A percentile compares a stretch with the other conserved stretches of the same genome.
phyloP scores from a whole-genome alignment of 1,140 invertebrate genomes.

The Belonocnema kinseyi region DNA sequence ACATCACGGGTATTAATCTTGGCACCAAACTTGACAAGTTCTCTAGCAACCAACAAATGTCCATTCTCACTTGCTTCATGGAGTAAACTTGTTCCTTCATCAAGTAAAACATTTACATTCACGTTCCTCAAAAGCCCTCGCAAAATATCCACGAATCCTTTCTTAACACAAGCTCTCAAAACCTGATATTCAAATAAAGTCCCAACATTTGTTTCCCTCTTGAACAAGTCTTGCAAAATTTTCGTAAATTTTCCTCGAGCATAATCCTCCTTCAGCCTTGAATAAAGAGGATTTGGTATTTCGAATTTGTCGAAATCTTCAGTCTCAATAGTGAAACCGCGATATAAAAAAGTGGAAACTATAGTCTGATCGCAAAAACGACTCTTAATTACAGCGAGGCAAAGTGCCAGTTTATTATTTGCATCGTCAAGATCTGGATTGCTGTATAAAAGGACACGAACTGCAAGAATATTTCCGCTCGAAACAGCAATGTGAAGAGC shows the following conservation, averaged over 20 bases:
- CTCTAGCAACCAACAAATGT: constrained; percentile 11
- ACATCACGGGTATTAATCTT: constrained; percentile 40
- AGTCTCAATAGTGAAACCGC: background rate
- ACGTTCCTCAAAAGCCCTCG: constrained; percentile 39
- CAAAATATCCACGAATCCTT: constrained; percentile 35
- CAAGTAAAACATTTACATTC: background rate
- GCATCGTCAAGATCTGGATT: background rate
- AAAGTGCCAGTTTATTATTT: background rate
- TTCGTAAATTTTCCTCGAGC: background rate
- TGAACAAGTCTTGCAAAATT: background rate
- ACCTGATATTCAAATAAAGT: background rate
- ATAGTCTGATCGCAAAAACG: background rate
- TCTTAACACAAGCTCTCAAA: constrained; percentile 35
- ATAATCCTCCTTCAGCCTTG: background rate
- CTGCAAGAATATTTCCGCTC: background rate
- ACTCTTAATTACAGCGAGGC: background rate
- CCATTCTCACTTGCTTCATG: constrained; percentile 14
- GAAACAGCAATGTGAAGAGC: background rate
- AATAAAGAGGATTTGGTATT: background rate
- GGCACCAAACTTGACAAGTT: constrained; percentile 37
- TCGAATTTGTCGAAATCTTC: background rate
- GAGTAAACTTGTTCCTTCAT: constrained; percentile 63
- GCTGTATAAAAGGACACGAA: background rate
- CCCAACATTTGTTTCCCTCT: background rate
- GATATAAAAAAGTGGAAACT: background rate